These are phyloP conservation scores for Papilio demoleus DNA, from an alignment of 2,888 invertebrate genomes.

Conservation along the genomic window DNA sequence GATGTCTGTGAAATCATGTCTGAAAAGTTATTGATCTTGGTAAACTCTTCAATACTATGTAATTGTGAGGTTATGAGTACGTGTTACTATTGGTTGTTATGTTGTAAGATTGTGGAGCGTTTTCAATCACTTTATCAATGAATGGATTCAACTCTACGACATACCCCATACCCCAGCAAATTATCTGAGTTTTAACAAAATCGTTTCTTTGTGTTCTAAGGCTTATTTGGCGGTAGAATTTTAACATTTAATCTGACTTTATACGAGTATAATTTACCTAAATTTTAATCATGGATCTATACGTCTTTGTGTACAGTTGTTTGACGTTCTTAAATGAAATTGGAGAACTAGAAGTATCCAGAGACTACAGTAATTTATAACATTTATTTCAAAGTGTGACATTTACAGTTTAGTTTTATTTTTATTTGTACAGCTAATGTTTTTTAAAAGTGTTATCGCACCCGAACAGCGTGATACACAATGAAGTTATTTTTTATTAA, in stretches of 20 bases:
- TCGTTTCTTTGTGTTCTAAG: no score
- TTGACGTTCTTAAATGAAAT: no score
- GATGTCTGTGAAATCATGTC: background rate
- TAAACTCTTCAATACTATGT: background rate
- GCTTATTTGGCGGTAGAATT: no score
- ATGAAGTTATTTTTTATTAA: background rate
- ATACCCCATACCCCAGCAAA: background rate
- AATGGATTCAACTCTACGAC: background rate
- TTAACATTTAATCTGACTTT: no score
- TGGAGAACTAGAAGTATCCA: no score
- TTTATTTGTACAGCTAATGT: background rate
- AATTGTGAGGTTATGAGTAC: constrained; percentile 2
- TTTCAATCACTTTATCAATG: background rate
- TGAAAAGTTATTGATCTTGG: background rate
- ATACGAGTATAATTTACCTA: no score
- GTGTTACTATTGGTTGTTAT: background rate
- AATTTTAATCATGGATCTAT: no score
- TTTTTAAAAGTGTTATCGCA: background rate
- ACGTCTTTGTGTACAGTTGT: no score
- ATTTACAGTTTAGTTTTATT: background rate
- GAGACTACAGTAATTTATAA: no score
- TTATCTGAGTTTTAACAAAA: background rate
- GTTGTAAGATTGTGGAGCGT: background rate
- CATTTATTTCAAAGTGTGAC: background rate
- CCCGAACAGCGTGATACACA: background rate